Conservation (phyloP, 1,140 invertebrate species). For the Thalassaphorura encarpata region DNA sequence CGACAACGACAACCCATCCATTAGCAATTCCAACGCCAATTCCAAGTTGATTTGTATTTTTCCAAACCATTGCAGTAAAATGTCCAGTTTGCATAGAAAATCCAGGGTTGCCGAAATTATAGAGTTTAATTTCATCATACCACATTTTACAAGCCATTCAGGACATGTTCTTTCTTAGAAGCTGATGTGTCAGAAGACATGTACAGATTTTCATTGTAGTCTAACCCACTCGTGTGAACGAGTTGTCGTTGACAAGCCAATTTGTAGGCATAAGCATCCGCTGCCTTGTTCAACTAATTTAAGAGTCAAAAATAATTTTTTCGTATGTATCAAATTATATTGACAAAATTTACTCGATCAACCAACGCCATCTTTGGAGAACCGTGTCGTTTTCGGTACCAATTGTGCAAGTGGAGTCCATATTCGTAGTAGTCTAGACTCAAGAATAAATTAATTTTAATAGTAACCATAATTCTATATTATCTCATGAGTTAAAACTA, state of each 20-base stretch:
- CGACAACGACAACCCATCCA: conserved; percentile 2
- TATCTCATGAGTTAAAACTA: no score
- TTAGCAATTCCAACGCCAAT: conserved; percentile 45
- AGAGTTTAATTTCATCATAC: conserved; percentile 16
- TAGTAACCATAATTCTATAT: no score
- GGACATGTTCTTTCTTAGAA: conserved; percentile 7
- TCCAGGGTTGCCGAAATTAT: conserved; percentile 9
- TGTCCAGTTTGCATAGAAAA: conserved; percentile 50
- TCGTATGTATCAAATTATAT: neutral
- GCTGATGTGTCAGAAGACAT: neutral
- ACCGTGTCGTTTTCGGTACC: conserved; percentile 13
- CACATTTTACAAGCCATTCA: conserved; percentile 8
- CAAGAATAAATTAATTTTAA: no score
- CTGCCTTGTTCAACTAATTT: conserved; percentile 9
- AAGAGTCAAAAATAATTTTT: neutral
- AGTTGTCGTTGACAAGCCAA: neutral
- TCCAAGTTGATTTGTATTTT: conserved; percentile 61
- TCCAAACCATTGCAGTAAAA: conserved; percentile 87
- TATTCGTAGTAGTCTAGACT: conserved; percentile 8
- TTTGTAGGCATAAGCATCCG: conserved; percentile 10
- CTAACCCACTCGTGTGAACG: conserved; percentile 1
- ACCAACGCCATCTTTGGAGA: neutral
- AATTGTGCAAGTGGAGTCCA: conserved; percentile 11
- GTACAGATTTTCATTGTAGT: conserved; percentile 16
- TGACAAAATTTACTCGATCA: conserved; percentile 9